Conservation (phyloP, 2,888 invertebrate species). For the Pseudococcus longispinus region DNA sequence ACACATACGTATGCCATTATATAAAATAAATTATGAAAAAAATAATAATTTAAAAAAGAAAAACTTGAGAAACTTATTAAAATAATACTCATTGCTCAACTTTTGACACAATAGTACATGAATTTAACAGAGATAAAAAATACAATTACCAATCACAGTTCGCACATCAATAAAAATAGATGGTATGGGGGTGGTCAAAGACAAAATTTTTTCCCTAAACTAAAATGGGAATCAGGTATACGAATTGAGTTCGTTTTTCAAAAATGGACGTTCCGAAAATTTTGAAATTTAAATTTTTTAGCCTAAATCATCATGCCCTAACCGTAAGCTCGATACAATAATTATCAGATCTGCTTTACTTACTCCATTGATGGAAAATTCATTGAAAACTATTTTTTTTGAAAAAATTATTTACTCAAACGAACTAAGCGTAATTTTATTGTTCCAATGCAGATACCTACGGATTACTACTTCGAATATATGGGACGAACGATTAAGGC, state of each 20-base stretch:
- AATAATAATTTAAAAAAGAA: background rate
- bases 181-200: background rate
- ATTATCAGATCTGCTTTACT: slow-evolving; percentile 11
- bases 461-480: background rate
- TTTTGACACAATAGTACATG: background rate
- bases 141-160: slow-evolving; percentile 38
- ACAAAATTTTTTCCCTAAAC: background rate
- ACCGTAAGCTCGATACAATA: background rate
- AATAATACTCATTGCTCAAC: slow-evolving; percentile 32
- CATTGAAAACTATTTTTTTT: background rate
- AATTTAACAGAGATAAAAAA: background rate
- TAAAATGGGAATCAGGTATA: background rate
- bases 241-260: background rate
- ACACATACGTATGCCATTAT: background rate
- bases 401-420: background rate
- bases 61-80: slow-evolving; percentile 7
- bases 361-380: background rate
- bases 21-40: background rate
- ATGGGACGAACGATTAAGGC: slow-evolving; percentile 8
- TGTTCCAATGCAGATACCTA: background rate
- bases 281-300: background rate
- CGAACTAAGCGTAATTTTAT: background rate
- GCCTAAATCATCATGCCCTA: background rate
- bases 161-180: background rate
- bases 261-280: background rate